Base-by-base conservation (phyloP, 2,888 invertebrate species). In the Andrena minutula region DNA sequence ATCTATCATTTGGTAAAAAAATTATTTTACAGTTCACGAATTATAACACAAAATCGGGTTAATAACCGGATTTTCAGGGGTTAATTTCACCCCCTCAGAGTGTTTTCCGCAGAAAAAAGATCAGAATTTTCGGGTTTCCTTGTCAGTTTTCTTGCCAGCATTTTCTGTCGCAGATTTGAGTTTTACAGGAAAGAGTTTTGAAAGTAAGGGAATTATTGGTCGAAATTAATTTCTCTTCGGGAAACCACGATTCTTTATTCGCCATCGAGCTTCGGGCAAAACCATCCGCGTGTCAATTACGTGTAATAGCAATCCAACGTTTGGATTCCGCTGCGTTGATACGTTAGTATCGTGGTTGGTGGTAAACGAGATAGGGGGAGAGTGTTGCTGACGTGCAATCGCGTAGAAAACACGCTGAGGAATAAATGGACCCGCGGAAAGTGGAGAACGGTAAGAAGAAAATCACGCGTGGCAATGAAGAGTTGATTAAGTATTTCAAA, bases 211-310 rank as follows among this genome's bases (percentile, higher is more conserved):
- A 28, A 70, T 75, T 69, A 63, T 63, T 32, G 71, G 47, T n/a
- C 12, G 53, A 65, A 71, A 71, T 65, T 65, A 71, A 65, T 65
- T 65, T 71, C 65, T 35, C 53, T 23, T 20, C 7, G 49, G 12
- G 70, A 47, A 64, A 53, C 16, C 32, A n/a, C 30, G 58, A 70
- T 47, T 41, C 41, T 49, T 70, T 64, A 23, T 65, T 35, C 65
- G 65, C 12, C 71, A 66, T 70, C 56, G 35, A 56, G 65, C 71
- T 65, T 49, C 65, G 26, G 71, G 49, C 65, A 20, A 71, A 66
- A 71, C 60, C 76, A 77, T 71, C 35, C 65, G 60, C 49, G 51
- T 77, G 65, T 16, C 76, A 77, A 71, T 71, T 77, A 77, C 65
- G 65, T n/a, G 32, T 71, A 77, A 77, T 49, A 58, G 61, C 63